phyloP scores from a whole-genome alignment of 2,888 invertebrate species.

The Clusia tigrina region DNA sequence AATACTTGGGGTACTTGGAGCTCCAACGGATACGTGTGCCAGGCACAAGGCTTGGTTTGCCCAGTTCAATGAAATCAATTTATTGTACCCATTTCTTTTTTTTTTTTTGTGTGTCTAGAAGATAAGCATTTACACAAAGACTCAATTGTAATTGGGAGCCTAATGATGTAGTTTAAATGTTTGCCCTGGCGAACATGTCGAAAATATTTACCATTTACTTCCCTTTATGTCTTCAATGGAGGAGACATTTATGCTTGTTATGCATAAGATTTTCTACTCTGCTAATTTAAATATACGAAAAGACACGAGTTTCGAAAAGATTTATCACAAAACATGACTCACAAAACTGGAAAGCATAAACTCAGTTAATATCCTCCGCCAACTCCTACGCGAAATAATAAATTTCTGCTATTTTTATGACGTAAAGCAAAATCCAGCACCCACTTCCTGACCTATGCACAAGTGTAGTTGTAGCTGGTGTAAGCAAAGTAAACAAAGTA shows the following conservation, averaged over 20 bases:
- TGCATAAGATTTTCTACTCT: constrained; percentile 7
- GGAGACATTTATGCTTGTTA: not conserved
- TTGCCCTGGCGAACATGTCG: too few species aligned
- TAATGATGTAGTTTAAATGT: too few species aligned
- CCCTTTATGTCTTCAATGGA: too few species aligned
- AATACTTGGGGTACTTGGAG: too few species aligned
- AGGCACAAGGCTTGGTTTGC: constrained; percentile 14
- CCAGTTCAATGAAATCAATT: too few species aligned
- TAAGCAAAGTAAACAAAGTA: not conserved
- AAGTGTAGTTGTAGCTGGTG: too few species aligned
- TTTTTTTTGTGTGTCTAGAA: too few species aligned
- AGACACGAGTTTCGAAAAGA: not conserved
- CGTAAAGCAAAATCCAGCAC: not conserved
- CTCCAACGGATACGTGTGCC: constrained; percentile 19
- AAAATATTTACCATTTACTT: not conserved
- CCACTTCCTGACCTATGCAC: not conserved
- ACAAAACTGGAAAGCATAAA: constrained; percentile 9
- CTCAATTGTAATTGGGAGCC: too few species aligned
- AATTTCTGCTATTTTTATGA: not conserved
- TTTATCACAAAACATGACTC: constrained; percentile 23
- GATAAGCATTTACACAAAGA: too few species aligned
- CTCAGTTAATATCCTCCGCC: too few species aligned
- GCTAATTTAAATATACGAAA: constrained; percentile 19
- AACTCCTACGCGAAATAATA: not conserved
- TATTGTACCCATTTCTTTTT: too few species aligned